Percentiles rank a stretch among this genome's conserved stretches.
Conservation (phyloP, 64 coral and sea anemone species). For the Montipora efflorescens region DNA sequence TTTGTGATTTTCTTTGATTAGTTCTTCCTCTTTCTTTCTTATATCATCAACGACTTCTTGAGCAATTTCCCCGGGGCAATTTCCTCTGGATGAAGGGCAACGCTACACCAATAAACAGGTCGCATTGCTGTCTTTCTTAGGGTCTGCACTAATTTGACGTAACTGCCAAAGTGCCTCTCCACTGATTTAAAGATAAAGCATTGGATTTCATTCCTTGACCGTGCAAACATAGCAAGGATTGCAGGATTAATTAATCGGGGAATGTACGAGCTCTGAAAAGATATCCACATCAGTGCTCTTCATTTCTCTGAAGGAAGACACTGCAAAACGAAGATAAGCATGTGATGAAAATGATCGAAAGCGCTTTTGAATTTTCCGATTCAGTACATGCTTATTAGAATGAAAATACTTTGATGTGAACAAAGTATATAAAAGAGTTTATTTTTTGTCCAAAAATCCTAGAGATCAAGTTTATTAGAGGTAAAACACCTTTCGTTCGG, state of each 20-base stretch:
- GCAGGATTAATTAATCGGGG: not conserved
- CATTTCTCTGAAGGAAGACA: not conserved
- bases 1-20: too few species aligned
- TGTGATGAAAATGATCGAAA: not conserved
- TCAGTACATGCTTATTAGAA: not conserved
- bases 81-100: too few species aligned
- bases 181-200: not conserved
- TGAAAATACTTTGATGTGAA: not conserved
- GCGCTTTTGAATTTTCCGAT: not conserved
- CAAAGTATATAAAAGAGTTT: not conserved
- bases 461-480: not conserved
- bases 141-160: too few species aligned
- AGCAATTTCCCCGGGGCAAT: too few species aligned
- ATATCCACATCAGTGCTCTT: not conserved
- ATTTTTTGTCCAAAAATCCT: too few species aligned
- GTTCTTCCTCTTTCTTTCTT: too few species aligned
- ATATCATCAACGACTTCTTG: too few species aligned
- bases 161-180: too few species aligned
- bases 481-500: not conserved
- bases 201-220: not conserved
- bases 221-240: not conserved
- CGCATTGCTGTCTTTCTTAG: too few species aligned
- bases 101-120: too few species aligned
- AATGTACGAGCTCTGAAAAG: not conserved
- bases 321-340: not conserved